Conservation (phyloP, 2,888 invertebrate species). For the Lissonota sp. region DNA sequence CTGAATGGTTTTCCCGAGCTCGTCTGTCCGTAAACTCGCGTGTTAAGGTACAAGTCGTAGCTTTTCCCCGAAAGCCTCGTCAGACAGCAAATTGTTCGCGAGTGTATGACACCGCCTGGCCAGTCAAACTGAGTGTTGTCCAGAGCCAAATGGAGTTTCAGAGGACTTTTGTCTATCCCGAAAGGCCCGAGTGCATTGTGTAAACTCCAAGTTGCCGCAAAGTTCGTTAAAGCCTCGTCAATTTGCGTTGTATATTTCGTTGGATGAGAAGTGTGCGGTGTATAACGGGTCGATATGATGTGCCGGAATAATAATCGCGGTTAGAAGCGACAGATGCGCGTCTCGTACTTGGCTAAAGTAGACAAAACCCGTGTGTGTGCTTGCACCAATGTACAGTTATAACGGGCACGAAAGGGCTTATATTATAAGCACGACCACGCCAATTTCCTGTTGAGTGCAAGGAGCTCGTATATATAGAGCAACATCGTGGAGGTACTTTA, state of each 20-base stretch:
- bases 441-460: slow-evolving; percentile 55
- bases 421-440: slow-evolving; percentile 44
- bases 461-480: slow-evolving; percentile 35
- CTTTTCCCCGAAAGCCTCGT: slow-evolving; percentile 24
- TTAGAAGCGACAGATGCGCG: neutral
- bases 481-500: slow-evolving; percentile 18
- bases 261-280: neutral
- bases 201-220: slow-evolving; percentile 3
- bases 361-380: neutral
- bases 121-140: neutral
- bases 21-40: no score
- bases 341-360: neutral
- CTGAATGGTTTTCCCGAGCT: neutral
- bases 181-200: neutral
- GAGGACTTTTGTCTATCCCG: slow-evolving; percentile 26
- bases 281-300: neutral
- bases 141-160: slow-evolving; percentile 22
- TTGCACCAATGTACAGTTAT: neutral
- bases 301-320: slow-evolving; percentile 2
- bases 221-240: slow-evolving; percentile 14
- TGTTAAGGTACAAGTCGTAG: neutral
- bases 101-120: slow-evolving; percentile 5
- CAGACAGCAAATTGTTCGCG: slow-evolving; percentile 5
- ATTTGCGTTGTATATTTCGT: slow-evolving; percentile 2
- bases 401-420: slow-evolving; percentile 1